Evolutionary conservation across 2,888 invertebrate genomes (phyloP).

Genomic region (Tachina fera): DNA sequence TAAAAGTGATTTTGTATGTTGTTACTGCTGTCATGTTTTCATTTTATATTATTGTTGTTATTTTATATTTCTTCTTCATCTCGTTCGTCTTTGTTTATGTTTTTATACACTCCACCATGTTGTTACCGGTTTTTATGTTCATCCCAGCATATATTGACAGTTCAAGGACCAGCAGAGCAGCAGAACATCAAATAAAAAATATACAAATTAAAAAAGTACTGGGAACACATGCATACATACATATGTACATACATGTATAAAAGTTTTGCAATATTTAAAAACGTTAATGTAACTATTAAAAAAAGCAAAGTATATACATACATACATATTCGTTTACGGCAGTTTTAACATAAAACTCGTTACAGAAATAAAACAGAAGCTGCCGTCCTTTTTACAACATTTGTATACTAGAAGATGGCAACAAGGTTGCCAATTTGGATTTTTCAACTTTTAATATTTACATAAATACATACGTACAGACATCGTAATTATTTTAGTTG

Average conservation of each 20-base stretch:
- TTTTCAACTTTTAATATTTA: not conserved
- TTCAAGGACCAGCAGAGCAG: slow-evolving; percentile 80
- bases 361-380: slow-evolving; percentile 33
- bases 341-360: slow-evolving; percentile 32
- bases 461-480: too few relatives aligned
- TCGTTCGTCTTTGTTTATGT: slow-evolving; percentile 54
- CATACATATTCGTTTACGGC: slow-evolving; percentile 25
- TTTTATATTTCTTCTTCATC: slow-evolving; percentile 53
- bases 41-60: slow-evolving; percentile 53
- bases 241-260: slow-evolving; percentile 38
- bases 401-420: not conserved
- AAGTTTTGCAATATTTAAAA: slow-evolving; percentile 53
- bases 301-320: slow-evolving; percentile 4
- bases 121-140: slow-evolving; percentile 71
- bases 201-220: slow-evolving; percentile 18
- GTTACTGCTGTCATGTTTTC: slow-evolving; percentile 51
- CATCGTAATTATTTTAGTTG: too few relatives aligned
- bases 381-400: slow-evolving; percentile 14
- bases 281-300: slow-evolving; percentile 57
- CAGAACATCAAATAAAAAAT: slow-evolving; percentile 57
- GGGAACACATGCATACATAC: slow-evolving; percentile 23
- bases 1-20: slow-evolving; percentile 57
- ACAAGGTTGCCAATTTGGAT: not conserved
- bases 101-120: slow-evolving; percentile 54
- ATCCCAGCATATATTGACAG: slow-evolving; percentile 75